Evolutionary conservation across 2,888 invertebrate species (phyloP).

Genomic region (Polymixis lichenea): DNA sequence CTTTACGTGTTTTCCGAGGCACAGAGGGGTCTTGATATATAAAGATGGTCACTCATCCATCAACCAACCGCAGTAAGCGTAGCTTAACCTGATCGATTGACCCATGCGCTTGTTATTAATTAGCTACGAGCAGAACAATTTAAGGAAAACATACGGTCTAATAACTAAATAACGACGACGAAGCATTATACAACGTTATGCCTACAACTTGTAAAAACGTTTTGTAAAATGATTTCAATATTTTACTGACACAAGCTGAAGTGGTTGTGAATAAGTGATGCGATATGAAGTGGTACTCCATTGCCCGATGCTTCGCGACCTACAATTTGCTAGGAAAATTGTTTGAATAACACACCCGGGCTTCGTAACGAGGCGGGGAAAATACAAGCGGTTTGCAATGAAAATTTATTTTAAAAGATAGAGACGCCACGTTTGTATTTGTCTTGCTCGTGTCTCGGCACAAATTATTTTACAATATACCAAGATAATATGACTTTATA

Average conservation of each 20-base stretch:
- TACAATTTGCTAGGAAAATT: neutral
- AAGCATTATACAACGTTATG: neutral
- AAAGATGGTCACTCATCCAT: too few relatives aligned
- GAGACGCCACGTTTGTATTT: neutral
- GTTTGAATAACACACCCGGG: neutral
- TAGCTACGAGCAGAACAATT: too few relatives aligned
- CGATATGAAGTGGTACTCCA: neutral
- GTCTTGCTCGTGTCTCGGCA: neutral
- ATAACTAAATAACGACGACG: neutral
- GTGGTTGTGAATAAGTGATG: slow-evolving; percentile 16
- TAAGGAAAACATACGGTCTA: neutral
- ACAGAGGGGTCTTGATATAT: too few relatives aligned
- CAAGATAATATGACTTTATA: neutral
- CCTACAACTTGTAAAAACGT: neutral
- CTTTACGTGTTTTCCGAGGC: too few relatives aligned
- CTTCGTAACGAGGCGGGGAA: neutral
- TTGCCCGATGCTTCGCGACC: neutral
- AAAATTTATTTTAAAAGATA: neutral
- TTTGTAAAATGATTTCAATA: neutral
- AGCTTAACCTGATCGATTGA: too few relatives aligned
- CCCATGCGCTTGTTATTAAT: too few relatives aligned
- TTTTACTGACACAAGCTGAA: neutral
- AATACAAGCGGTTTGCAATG: neutral
- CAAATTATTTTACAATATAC: neutral
- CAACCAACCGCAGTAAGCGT: too few relatives aligned